Evolutionary conservation across 2,797 vertebrate genomes (phyloP).

Genomic region (Petrocephalus schoutedeni): DNA sequence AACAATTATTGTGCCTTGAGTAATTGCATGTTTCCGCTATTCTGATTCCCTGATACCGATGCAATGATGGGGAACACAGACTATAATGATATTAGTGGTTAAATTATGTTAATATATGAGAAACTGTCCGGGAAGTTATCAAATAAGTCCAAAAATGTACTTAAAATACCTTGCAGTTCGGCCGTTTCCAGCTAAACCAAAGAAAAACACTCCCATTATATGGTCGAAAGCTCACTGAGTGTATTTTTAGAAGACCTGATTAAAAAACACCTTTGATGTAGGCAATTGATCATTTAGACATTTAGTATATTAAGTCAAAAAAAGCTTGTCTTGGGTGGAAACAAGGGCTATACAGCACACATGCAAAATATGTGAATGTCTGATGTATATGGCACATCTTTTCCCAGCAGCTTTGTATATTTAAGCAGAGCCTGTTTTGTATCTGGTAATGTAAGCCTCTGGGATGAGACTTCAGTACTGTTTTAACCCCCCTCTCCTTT

Average conservation of each 20-base stretch:
- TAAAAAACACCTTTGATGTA: conserved; percentile 2
- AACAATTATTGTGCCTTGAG: conserved; percentile 20
- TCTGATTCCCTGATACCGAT: not conserved
- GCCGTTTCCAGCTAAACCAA: not conserved
- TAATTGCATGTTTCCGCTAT: conserved; percentile 16
- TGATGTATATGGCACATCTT: not conserved
- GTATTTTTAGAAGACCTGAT: conserved; percentile 8
- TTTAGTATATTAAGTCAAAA: not conserved
- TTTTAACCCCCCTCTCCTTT: not conserved
- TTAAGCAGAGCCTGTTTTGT: not conserved
- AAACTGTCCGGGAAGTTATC: not conserved
- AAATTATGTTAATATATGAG: conserved; percentile 13
- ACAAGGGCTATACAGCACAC: not conserved
- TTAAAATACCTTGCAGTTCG: not conserved
- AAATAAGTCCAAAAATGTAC: not conserved
- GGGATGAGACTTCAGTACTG: not conserved
- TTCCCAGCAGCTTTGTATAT: conserved; percentile 9
- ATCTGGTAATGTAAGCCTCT: not conserved
- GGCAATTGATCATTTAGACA: conserved; percentile 10
- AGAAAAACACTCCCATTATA: not conserved
- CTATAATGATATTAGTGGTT: not conserved
- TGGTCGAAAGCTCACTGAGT: not conserved
- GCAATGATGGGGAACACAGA: conserved; percentile 8
- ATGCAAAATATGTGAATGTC: not conserved
- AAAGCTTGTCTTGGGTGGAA: not conserved